These are phyloP conservation scores for Mantis religiosa DNA, from an alignment of 2,888 invertebrate species.

Conservation along the genomic window DNA sequence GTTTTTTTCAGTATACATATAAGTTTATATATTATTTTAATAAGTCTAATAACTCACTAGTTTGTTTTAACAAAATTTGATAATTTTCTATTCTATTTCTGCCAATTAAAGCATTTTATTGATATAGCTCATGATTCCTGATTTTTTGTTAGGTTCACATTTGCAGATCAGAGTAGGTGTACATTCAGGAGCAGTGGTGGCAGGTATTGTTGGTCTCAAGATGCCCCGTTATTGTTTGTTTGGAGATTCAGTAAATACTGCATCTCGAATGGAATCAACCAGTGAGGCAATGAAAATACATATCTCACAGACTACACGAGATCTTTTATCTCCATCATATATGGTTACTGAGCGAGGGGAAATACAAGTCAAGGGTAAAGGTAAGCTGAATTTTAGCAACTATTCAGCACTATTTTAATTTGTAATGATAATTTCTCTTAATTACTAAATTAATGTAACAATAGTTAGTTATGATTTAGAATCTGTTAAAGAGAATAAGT, in stretches of 20 bases:
- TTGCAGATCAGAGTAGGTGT: constrained; percentile 80
- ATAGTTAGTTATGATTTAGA: no score
- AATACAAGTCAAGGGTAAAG: constrained; percentile 88
- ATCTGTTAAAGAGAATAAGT: no score
- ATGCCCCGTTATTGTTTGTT: constrained; percentile 86
- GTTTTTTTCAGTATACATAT: no score
- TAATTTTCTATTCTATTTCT: no score
- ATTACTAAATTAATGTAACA: no score
- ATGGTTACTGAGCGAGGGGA: constrained; percentile 74
- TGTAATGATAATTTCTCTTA: no score
- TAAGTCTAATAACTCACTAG: no score
- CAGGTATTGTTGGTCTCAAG: constrained; percentile 89
- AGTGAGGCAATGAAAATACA: constrained; percentile 92
- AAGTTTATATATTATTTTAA: no score
- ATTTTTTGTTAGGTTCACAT: constrained; percentile 59
- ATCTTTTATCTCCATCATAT: constrained; percentile 69
- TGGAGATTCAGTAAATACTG: constrained; percentile 88
- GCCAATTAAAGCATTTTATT: no score
- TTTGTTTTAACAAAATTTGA: no score
- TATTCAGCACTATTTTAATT: no score
- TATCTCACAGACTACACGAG: constrained; percentile 83
- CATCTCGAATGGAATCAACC: constrained; percentile 89
- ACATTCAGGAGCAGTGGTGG: constrained; percentile 70
- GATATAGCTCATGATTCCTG: no score
- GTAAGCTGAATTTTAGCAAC: constrained; percentile 43